Percentiles rank a stretch among this genome's conserved stretches.
These are phyloP conservation scores for Erpobdella octoculata DNA, from an alignment of 2,888 invertebrate species.

Conservation along the genomic window DNA sequence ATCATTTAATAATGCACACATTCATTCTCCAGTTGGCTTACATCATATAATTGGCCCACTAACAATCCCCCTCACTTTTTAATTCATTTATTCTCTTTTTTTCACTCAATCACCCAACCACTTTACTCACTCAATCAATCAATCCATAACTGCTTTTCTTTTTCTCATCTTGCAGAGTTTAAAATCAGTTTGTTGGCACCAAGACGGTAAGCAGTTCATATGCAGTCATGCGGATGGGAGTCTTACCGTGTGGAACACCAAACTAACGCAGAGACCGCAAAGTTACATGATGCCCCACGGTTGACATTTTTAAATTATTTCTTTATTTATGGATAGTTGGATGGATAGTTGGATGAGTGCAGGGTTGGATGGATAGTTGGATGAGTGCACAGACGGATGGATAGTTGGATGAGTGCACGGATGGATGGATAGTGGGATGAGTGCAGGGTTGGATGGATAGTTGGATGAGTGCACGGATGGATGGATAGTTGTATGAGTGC, in stretches of 20 bases:
- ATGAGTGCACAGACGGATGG: too few relatives aligned
- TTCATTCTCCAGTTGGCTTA: too few relatives aligned
- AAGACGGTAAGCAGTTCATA: slow-evolving; percentile 94
- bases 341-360: too few relatives aligned
- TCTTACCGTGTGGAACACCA: slow-evolving; percentile 81
- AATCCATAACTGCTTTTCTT: slow-evolving; percentile 50
- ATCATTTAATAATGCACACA: too few relatives aligned
- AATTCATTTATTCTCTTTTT: neutral
- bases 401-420: too few relatives aligned
- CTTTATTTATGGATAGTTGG: too few relatives aligned
- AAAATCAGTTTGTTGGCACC: slow-evolving; percentile 86
- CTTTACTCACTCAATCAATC: neutral
- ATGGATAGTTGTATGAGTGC: too few relatives aligned
- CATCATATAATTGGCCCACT: neutral
- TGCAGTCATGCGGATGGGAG: slow-evolving; percentile 87
- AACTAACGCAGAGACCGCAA: slow-evolving; percentile 68
- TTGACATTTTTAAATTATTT: too few relatives aligned
- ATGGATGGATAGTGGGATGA: too few relatives aligned
- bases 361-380: too few relatives aligned
- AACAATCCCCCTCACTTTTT: neutral
- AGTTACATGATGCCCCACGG: slow-evolving; percentile 84
- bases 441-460: too few relatives aligned
- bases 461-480: too few relatives aligned
- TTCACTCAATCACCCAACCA: neutral
- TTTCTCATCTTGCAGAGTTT: slow-evolving; percentile 53